Evolutionary conservation across 2,113 vertebrate genomes (phyloP).

Genomic region (Potamarius usumacintae): DNA sequence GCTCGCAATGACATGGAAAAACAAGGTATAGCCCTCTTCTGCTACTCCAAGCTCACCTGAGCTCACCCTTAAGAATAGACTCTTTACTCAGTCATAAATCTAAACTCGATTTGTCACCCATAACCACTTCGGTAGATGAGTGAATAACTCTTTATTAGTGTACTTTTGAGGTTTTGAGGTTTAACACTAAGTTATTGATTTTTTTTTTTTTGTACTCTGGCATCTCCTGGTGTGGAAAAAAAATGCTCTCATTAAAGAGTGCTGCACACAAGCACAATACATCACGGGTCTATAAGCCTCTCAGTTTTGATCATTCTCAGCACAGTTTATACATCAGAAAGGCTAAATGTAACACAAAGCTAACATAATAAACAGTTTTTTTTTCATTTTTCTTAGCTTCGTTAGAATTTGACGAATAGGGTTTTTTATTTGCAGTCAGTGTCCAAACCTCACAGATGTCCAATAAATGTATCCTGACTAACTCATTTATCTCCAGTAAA

Average conservation of each 20-base stretch:
- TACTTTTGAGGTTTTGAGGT: slow-evolving; percentile 15
- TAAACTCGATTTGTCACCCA: background rate
- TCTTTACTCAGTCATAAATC: background rate
- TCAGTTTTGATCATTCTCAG: slow-evolving; percentile 10
- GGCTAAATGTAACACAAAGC: slow-evolving; percentile 4
- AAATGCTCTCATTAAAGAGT: slow-evolving; percentile 6
- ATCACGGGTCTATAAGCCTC: background rate
- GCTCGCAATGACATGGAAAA: background rate
- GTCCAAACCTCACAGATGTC: background rate
- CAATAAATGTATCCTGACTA: background rate
- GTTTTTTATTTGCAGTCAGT: background rate
- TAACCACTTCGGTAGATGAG: background rate
- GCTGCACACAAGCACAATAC: slow-evolving; percentile 3
- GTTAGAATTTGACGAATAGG: background rate
- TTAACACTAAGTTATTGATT: slow-evolving; percentile 11
- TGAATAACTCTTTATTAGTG: slow-evolving; percentile 11
- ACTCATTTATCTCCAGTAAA: background rate
- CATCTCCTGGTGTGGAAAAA: background rate
- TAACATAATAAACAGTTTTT: slow-evolving; percentile 1
- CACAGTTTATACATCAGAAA: slow-evolving; percentile 2
- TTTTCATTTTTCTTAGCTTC: background rate
- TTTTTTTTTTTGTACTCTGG: slow-evolving; percentile 15
- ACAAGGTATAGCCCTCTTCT: background rate
- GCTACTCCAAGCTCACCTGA: background rate
- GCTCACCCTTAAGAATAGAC: background rate